These are phyloP conservation scores for Tupiocoris notatus DNA, from an alignment of 2,888 invertebrate species.

Conservation along the genomic window DNA sequence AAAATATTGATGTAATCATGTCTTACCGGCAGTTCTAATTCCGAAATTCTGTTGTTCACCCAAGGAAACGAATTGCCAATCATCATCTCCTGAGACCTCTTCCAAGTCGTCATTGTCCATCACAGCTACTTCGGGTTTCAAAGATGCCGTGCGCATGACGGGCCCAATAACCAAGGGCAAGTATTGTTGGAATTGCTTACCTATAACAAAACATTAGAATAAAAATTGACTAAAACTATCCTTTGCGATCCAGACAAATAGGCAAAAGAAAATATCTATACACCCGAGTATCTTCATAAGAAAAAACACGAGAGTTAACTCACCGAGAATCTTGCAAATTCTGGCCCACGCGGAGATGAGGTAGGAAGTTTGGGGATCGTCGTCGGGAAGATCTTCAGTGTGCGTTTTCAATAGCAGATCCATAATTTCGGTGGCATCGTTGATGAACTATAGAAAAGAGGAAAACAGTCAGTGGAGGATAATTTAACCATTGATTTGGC, in stretches of 20 bases:
- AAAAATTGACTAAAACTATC: background rate
- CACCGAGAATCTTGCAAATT: constrained; percentile 90
- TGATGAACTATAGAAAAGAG: constrained; percentile 63
- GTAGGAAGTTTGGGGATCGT: constrained; percentile 96
- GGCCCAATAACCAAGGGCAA: constrained; percentile 94
- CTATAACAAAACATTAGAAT: constrained; percentile 51
- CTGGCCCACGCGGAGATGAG: constrained; percentile 99
- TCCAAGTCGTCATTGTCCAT: constrained; percentile 83
- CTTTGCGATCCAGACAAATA: background rate
- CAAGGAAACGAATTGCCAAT: constrained; percentile 92
- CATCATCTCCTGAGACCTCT: constrained; percentile 72
- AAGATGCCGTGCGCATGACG: constrained; percentile 84
- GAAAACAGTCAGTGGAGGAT: no score
- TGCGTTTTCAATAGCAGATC: constrained; percentile 88
- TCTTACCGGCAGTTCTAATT: constrained; percentile 77
- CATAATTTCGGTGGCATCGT: constrained; percentile 95
- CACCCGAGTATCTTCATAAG: background rate
- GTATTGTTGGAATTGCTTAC: constrained; percentile 84
- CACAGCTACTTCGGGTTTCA: constrained; percentile 90
- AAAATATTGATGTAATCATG: no score
- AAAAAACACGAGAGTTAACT: constrained; percentile 19
- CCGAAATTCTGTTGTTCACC: constrained; percentile 95
- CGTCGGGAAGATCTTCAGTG: constrained; percentile 81
- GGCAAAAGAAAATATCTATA: background rate
- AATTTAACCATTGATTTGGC: no score